phyloP scores from a whole-genome alignment of 2,888 invertebrate species.

The Cyaniris semiargus region DNA sequence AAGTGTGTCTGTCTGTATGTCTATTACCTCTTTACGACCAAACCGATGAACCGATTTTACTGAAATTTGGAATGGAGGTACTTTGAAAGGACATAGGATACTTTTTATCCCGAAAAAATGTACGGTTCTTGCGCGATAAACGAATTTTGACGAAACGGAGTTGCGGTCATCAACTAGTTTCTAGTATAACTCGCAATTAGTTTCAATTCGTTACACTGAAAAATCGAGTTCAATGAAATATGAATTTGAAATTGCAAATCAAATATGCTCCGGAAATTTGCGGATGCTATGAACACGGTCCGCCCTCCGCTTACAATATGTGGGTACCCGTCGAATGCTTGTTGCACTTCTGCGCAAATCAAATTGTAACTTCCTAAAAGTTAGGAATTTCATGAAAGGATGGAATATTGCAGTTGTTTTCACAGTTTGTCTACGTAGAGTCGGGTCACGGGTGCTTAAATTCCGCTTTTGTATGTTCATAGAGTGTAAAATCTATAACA shows the following conservation, averaged over 20 bases:
- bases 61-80: too few relatives aligned
- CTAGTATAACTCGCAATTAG: neutral
- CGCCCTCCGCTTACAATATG: neutral
- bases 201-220: neutral
- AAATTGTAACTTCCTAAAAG: conserved; percentile 9
- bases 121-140: too few relatives aligned
- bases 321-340: neutral
- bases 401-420: neutral
- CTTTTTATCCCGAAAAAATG: too few relatives aligned
- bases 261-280: conserved; percentile 10
- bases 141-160: too few relatives aligned
- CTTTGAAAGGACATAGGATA: too few relatives aligned
- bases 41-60: too few relatives aligned
- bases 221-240: conserved; percentile 10
- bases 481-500: too few relatives aligned
- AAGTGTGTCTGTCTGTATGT: too few relatives aligned
- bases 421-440: neutral
- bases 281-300: neutral
- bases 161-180: too few relatives aligned
- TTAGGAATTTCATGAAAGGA: neutral
- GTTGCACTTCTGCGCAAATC: conserved; percentile 6
- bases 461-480: neutral
- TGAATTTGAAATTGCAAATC: conserved; percentile 13
- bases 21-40: too few relatives aligned
- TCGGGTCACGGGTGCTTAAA: neutral